Conservation (phyloP, 37 sponge, comb jelly and placozoan species). For the Diacarnus erythraeanus region DNA sequence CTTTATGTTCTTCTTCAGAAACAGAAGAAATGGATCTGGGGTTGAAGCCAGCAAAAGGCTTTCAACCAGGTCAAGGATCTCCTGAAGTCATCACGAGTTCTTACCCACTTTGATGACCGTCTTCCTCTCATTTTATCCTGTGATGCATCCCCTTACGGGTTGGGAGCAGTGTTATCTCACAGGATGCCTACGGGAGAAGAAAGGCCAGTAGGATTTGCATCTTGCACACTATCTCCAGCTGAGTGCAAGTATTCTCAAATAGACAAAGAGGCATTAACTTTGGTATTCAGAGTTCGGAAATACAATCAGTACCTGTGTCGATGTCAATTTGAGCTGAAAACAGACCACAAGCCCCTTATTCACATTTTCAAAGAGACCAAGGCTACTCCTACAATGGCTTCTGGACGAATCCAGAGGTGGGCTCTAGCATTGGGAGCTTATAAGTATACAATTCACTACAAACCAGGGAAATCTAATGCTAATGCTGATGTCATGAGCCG, state of each 20-base stretch:
- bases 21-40: neutral
- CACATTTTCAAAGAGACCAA: too few relatives aligned
- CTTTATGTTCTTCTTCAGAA: neutral
- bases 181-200: neutral
- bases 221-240: neutral
- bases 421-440: too few relatives aligned
- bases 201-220: neutral
- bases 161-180: neutral
- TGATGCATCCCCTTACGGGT: neutral
- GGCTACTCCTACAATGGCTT: too few relatives aligned
- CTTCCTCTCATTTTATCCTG: neutral
- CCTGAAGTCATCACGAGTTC: neutral
- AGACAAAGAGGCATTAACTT: neutral
- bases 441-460: too few relatives aligned
- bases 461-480: too few relatives aligned
- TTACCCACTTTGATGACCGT: neutral
- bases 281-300: too few relatives aligned
- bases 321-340: too few relatives aligned
- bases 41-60: neutral
- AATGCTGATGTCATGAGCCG: too few relatives aligned
- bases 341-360: too few relatives aligned
- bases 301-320: too few relatives aligned
- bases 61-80: neutral
- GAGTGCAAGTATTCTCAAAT: neutral
- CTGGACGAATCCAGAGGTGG: too few relatives aligned